Evolutionary conservation across 2,888 invertebrate species (phyloP), one percentile per base, ranked within the genome.

Genomic region (Leptopilina syphax): DNA sequence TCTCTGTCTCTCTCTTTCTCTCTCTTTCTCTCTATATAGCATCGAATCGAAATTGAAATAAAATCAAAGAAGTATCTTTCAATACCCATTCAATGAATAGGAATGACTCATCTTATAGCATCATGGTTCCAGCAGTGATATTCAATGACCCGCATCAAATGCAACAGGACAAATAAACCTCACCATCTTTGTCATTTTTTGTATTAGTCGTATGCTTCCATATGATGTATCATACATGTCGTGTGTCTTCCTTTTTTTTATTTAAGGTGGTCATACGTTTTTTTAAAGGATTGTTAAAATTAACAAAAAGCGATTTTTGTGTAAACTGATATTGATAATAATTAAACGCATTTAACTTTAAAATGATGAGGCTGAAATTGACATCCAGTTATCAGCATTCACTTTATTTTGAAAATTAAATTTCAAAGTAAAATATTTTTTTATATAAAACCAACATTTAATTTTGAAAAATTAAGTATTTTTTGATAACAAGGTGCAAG

Each of bases 41-140:
- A 8, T 44, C 44, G 44, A 44, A 8, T 44, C 65, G 83, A 86
- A 84, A 87, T 87, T 86, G 86, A 87, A 88, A 87, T 87, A 87
- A 88, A 88, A 88, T 86, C 85, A 87, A 87, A 85, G 83, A 82
- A 85, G 83, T 85, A 83, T 85, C 84, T 85, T 34, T 81, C 86
- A 86, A 88, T 88, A 88, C 85, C 85, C 84, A 88, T 87, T 84
- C 85, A 85, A 87, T 87, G 85, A 87, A 87, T 86, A 86, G 85
- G 82, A 87, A 88, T 87, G 86, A 85, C 84, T 80, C 79, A 77
- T 81, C 78, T 78, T 67, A 57, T 80, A 79, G 76, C 80, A 83
- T 83, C 83, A 83, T 83, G 81, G 79, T 79, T 79, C 81, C 81
- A 77, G 82, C 80, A 79, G 73, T 70, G 79, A 70, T 79, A 83